Conservation (phyloP, 2,113 vertebrate species). For the Eira barbara region DNA sequence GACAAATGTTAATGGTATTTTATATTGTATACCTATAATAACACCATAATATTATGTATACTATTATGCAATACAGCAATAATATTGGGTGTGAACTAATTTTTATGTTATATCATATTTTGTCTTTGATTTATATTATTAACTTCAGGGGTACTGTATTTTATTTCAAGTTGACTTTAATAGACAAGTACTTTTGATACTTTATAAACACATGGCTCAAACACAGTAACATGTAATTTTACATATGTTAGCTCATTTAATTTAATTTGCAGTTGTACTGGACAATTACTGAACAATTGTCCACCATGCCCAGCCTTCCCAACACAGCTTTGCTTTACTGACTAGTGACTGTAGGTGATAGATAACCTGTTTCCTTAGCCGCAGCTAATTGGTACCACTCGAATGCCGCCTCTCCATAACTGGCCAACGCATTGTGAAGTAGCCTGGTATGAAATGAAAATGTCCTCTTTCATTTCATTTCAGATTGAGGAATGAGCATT, state of each 20-base stretch:
- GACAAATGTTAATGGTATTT: constrained; percentile 9
- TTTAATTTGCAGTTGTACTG: neutral
- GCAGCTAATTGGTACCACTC: neutral
- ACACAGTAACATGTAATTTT: neutral
- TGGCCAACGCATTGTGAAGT: neutral
- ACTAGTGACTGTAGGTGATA: no score
- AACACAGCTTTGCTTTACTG: neutral
- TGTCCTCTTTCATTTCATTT: neutral
- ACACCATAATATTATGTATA: neutral
- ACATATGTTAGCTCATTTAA: neutral
- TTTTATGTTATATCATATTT: neutral
- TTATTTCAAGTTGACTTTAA: constrained; percentile 11
- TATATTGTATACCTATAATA: neutral
- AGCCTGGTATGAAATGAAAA: neutral
- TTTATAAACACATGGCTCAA: neutral
- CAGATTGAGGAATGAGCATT: neutral
- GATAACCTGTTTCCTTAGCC: neutral
- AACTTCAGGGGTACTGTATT: neutral
- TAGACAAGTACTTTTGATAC: neutral
- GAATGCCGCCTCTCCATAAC: no score
- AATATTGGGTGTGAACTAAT: neutral
- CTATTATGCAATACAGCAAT: neutral
- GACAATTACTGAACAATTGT: neutral
- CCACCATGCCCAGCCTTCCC: neutral
- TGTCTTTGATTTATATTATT: constrained; percentile 15